phyloP scores from a whole-genome alignment of 1,140 invertebrate species.

The Epicauta chinensis region DNA sequence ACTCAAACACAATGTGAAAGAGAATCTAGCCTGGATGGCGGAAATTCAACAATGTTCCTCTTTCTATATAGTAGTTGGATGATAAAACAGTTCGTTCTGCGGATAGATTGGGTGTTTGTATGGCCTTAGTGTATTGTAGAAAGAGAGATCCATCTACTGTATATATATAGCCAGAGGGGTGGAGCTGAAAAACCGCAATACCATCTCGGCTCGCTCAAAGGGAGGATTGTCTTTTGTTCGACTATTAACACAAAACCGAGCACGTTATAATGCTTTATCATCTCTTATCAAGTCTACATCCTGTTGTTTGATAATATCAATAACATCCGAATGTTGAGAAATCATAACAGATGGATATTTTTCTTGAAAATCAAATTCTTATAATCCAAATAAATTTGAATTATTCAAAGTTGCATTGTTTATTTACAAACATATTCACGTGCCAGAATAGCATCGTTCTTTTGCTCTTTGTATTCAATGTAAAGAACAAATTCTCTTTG shows the following conservation, averaged over 20 bases:
- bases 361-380: no score
- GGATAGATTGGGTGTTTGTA: no score
- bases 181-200: constrained; percentile 12
- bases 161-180: constrained; percentile 5
- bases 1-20: no score
- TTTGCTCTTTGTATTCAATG: no score
- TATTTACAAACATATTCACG: no score
- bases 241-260: constrained; percentile 4
- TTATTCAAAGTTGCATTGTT: no score
- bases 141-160: constrained; percentile 3
- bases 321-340: no score
- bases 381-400: no score
- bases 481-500: no score
- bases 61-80: background rate
- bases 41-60: background rate
- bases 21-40: no score
- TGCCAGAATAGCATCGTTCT: no score
- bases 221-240: constrained; percentile 5
- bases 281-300: constrained; percentile 4
- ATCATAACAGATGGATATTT: no score
- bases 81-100: constrained; percentile 4
- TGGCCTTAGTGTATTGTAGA: background rate
- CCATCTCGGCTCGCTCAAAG: background rate
- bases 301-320: background rate
- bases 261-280: constrained; percentile 6